Percentiles rank a stretch among this genome's conserved stretches.
Conservation (phyloP, 37 sponge, comb jelly and placozoan species). For the Tethya wilhelma region DNA sequence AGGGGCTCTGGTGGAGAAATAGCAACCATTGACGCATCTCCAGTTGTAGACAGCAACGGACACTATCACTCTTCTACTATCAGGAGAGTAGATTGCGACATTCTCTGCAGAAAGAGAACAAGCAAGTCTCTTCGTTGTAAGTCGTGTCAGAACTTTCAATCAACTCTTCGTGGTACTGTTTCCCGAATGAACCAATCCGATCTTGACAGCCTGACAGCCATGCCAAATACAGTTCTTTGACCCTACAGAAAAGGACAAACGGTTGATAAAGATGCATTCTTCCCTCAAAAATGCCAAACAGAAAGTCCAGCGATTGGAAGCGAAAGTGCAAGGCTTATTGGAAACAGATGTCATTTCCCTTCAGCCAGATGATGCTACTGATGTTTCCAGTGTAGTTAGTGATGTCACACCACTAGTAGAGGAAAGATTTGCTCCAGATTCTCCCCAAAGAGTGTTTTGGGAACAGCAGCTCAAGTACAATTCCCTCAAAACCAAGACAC, state of each 20-base stretch:
- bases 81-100: not conserved
- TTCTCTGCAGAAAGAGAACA: not conserved
- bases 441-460: constrained; percentile 23
- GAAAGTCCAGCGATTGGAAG: not conserved
- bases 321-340: not conserved
- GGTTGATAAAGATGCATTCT: not conserved
- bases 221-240: not conserved
- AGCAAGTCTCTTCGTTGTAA: not conserved
- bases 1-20: not conserved
- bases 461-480: constrained; percentile 28
- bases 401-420: constrained; percentile 7
- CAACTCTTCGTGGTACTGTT: not conserved
- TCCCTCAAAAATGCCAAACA: not conserved
- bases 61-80: not conserved
- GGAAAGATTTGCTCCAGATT: not conserved
- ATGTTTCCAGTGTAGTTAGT: not conserved
- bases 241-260: not conserved
- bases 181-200: not conserved
- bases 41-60: no score
- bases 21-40: not conserved
- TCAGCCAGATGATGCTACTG: not conserved
- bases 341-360: not conserved
- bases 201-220: not conserved
- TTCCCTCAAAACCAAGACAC: constrained; percentile 9
- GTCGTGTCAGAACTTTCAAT: not conserved